These are phyloP conservation scores for Olivierus martensii DNA, from an alignment of 1,140 invertebrate species.

Conservation along the genomic window DNA sequence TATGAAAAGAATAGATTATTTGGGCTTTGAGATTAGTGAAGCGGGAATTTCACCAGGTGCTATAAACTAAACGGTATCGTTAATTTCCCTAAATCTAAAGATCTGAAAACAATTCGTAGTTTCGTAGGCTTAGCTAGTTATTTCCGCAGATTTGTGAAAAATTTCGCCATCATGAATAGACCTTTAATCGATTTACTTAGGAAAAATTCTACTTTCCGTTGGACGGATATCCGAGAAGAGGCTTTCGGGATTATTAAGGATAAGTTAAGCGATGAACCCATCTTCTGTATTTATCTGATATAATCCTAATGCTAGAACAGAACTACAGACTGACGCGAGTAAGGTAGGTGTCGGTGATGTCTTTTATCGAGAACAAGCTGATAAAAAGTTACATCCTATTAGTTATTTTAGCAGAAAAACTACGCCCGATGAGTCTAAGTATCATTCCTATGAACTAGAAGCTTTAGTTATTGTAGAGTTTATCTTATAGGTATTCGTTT, in stretches of 20 bases:
- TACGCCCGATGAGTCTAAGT: not conserved
- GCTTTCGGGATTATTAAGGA: constrained; percentile 15
- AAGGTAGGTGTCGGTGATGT: not conserved
- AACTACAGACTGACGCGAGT: not conserved
- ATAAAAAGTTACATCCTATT: not conserved
- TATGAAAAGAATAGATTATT: constrained; percentile 3
- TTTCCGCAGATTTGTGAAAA: constrained; percentile 32
- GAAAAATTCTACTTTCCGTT: constrained; percentile 9
- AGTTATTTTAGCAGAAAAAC: not conserved
- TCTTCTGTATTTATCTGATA: not conserved
- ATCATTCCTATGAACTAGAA: not conserved
- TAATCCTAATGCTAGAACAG: not conserved
- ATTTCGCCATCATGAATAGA: constrained; percentile 22
- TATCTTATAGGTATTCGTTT: constrained; percentile 1
- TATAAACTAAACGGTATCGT: not conserved
- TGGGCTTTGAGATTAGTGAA: constrained; percentile 11
- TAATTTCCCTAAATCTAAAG: not conserved
- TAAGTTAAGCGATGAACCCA: not conserved
- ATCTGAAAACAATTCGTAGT: not conserved
- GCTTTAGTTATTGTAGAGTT: not conserved
- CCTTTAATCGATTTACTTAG: constrained; percentile 19
- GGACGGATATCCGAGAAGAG: constrained; percentile 3
- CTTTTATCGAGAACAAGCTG: not conserved
- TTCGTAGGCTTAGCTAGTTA: constrained; percentile 23
- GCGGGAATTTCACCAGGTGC: not conserved